phyloP scores from a whole-genome alignment of 2,888 invertebrate genomes.

The Aphrophora alni region DNA sequence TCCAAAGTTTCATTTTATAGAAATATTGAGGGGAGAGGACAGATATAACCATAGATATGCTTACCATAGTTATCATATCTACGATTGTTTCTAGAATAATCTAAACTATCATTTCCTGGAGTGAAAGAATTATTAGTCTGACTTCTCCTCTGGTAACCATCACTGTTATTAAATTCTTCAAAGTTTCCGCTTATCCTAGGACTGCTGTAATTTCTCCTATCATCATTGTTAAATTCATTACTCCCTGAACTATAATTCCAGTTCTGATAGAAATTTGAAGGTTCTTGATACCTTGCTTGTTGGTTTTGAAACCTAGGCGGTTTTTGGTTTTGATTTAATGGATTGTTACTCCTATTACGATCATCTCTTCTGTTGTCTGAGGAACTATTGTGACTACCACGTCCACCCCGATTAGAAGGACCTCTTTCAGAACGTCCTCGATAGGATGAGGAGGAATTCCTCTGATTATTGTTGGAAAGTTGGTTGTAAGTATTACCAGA shows the following conservation, averaged over 20 bases:
- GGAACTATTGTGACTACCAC: slow-evolving; percentile 21
- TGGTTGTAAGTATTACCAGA: slow-evolving; percentile 17
- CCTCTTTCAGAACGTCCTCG: slow-evolving; percentile 27
- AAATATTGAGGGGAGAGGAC: no score
- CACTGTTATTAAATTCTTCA: slow-evolving; percentile 22
- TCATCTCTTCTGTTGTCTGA: slow-evolving; percentile 24
- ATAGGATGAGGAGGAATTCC: slow-evolving; percentile 43
- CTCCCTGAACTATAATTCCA: slow-evolving; percentile 17
- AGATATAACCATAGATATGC: no score
- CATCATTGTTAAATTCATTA: slow-evolving; percentile 13
- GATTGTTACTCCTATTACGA: slow-evolving; percentile 24
- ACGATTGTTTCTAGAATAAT: background rate
- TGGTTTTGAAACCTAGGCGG: slow-evolving; percentile 67
- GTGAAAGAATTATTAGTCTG: background rate
- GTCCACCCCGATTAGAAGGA: background rate
- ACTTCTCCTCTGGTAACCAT: slow-evolving; percentile 13
- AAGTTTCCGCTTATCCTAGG: slow-evolving; percentile 9
- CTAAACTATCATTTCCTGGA: slow-evolving; percentile 6
- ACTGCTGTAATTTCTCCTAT: slow-evolving; percentile 19
- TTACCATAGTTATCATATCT: slow-evolving; percentile 29
- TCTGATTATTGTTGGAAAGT: slow-evolving; percentile 32
- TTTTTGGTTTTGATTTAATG: slow-evolving; percentile 59
- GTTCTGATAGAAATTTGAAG: slow-evolving; percentile 28
- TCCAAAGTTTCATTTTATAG: no score
- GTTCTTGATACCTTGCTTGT: slow-evolving; percentile 23